These are phyloP conservation scores for Serinus canaria DNA, from an alignment of 2,113 vertebrate genomes.

Conservation along the genomic window DNA sequence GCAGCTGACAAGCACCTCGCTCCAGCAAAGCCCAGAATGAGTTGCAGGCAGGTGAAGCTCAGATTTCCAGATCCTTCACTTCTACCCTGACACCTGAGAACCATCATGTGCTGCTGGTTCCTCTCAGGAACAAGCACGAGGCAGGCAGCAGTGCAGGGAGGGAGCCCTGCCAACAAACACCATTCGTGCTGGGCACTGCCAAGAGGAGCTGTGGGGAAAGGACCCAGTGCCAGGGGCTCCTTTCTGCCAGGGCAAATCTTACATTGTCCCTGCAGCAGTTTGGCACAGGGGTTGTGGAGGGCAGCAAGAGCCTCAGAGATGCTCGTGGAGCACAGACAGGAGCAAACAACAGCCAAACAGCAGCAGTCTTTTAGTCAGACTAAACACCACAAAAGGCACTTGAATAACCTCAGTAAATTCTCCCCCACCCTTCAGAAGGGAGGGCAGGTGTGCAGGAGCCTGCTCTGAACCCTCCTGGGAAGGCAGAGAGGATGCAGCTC, in stretches of 20 bases:
- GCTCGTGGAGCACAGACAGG: not conserved
- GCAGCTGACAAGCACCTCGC: not conserved
- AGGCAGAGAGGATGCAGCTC: not conserved
- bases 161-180: not conserved
- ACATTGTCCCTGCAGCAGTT: not conserved
- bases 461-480: not conserved
- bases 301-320: not conserved
- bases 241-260: not conserved
- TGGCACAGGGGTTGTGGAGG: not conserved
- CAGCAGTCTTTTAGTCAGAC: not conserved
- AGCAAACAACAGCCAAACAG: not conserved
- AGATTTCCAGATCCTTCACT: not conserved
- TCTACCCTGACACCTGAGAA: not conserved
- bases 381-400: not conserved
- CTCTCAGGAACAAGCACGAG: not conserved
- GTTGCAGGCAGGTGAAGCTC: not conserved
- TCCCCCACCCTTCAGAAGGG: not conserved
- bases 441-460: not conserved
- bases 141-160: not conserved
- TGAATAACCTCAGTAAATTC: not conserved
- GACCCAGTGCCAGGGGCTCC: not conserved
- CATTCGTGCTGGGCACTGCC: accelerated
- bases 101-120: not conserved
- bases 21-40: not conserved
- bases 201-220: not conserved